These are phyloP conservation scores for Urocolius indicus DNA, from an alignment of 2,113 vertebrate genomes.

Conservation along the genomic window DNA sequence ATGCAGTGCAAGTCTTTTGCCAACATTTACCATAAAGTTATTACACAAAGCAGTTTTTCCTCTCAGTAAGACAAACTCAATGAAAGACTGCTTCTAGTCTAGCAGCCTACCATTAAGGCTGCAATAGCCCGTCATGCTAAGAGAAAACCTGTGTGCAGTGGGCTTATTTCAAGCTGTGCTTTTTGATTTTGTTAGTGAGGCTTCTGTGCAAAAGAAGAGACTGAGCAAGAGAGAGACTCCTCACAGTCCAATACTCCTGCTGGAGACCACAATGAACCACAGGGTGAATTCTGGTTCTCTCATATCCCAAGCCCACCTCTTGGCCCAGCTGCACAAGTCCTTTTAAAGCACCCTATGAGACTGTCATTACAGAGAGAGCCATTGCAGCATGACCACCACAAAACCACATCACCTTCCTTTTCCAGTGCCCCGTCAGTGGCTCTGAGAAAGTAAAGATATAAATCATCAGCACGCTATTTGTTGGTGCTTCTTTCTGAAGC, in stretches of 20 bases:
- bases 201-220: constrained; percentile 34
- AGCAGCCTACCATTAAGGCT: constrained; percentile 78
- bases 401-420: not conserved
- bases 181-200: constrained; percentile 73
- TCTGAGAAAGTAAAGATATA: not conserved
- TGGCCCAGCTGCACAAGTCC: not conserved
- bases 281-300: constrained; percentile 19
- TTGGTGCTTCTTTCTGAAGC: not conserved
- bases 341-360: constrained; percentile 2
- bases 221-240: not conserved
- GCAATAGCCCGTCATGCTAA: constrained; percentile 77
- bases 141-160: constrained; percentile 78
- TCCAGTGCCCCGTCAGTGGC: not conserved
- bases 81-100: constrained; percentile 86
- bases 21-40: constrained; percentile 91
- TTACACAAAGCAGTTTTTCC: constrained; percentile 92
- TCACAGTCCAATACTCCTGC: constrained; percentile 15
- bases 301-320: constrained; percentile 21
- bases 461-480: not conserved
- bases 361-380: not conserved
- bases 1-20: constrained; percentile 88
- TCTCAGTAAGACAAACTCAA: constrained; percentile 86
- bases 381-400: not conserved
- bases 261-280: constrained; percentile 32
- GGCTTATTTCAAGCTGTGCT: constrained; percentile 70